These are phyloP conservation scores for Zapornia atra DNA, from an alignment of 2,113 vertebrate genomes.

Conservation along the genomic window DNA sequence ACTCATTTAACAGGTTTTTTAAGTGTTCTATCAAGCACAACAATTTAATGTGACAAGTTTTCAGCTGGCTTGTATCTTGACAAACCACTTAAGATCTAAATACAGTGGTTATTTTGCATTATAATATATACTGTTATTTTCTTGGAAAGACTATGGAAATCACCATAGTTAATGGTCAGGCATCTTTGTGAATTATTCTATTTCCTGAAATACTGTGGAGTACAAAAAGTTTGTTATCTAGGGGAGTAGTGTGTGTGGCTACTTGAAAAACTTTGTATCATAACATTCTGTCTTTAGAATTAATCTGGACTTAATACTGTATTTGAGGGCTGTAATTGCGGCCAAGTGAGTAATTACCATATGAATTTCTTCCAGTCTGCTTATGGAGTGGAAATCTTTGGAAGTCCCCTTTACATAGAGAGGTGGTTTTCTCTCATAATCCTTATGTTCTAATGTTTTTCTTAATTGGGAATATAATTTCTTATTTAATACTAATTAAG, in stretches of 20 bases:
- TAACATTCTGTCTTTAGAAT: background rate
- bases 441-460: background rate
- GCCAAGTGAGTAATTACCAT: background rate
- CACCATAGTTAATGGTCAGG: background rate
- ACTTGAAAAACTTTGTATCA: background rate
- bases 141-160: background rate
- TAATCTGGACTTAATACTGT: background rate
- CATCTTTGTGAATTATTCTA: background rate
- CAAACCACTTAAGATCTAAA: background rate
- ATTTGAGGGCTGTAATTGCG: background rate
- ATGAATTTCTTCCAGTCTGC: background rate
- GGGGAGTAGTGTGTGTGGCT: background rate
- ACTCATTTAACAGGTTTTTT: background rate
- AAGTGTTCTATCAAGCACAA: constrained; percentile 1
- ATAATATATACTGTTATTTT: background rate
- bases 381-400: background rate
- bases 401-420: background rate
- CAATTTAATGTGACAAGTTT: background rate
- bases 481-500: background rate
- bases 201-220: background rate
- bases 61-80: background rate
- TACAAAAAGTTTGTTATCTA: background rate
- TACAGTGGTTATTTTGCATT: background rate
- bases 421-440: background rate
- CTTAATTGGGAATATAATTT: background rate